Evolutionary conservation across 2,888 invertebrate species (phyloP).

Genomic region (Leucoma salicis): DNA sequence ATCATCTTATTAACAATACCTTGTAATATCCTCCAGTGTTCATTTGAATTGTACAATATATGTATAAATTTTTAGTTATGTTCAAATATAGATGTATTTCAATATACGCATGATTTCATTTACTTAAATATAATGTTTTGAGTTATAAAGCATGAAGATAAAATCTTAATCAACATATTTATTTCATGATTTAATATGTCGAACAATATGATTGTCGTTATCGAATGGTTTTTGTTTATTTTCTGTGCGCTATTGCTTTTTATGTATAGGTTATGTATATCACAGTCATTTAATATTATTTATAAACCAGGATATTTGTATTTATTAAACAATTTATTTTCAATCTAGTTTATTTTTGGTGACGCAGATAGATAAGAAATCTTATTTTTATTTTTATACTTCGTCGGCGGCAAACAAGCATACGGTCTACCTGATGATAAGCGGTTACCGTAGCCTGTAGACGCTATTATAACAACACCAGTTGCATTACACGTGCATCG

Average conservation of each 20-base stretch:
- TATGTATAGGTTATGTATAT: background rate
- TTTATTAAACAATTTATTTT: too few species aligned
- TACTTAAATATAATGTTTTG: slow-evolving; percentile 11
- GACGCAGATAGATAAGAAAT: too few species aligned
- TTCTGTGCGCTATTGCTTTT: background rate
- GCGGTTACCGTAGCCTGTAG: too few species aligned
- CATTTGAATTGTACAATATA: slow-evolving; percentile 49
- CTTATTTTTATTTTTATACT: too few species aligned
- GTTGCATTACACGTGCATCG: too few species aligned
- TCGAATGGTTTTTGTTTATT: slow-evolving; percentile 3
- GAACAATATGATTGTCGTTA: slow-evolving; percentile 9
- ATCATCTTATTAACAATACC: slow-evolving; percentile 48
- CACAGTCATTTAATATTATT: too few species aligned
- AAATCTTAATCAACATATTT: slow-evolving; percentile 19
- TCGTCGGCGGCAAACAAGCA: too few species aligned
- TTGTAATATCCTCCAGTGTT: slow-evolving; percentile 37
- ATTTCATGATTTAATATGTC: slow-evolving; percentile 6
- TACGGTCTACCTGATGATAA: too few species aligned
- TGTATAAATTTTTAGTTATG: slow-evolving; percentile 20
- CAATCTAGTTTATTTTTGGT: too few species aligned
- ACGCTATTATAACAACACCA: too few species aligned
- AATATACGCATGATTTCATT: slow-evolving; percentile 11
- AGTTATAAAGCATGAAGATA: slow-evolving; percentile 8
- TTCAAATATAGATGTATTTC: slow-evolving; percentile 11
- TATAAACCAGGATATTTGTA: too few species aligned